phyloP scores from a whole-genome alignment of 2,113 vertebrate species.

The Rissa tridactyla region DNA sequence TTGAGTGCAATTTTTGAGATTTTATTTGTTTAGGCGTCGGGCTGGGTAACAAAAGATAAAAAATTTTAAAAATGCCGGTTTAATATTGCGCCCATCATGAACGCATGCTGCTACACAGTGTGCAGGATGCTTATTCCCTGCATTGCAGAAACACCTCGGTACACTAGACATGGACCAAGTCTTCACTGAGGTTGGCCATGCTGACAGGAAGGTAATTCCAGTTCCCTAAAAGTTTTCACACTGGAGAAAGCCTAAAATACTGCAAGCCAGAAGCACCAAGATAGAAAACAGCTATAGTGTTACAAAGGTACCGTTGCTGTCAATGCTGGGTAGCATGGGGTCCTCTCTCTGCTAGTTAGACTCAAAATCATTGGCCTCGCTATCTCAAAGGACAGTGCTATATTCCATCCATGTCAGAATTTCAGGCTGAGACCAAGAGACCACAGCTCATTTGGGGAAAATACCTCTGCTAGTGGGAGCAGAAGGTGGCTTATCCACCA shows the following conservation, averaged over 20 bases:
- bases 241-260: not conserved
- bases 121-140: not conserved
- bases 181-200: not conserved
- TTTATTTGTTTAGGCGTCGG: not conserved
- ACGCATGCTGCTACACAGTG: not conserved
- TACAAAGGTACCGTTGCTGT: not conserved
- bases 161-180: not conserved
- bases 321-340: not conserved
- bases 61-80: not conserved
- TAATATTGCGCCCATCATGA: not conserved
- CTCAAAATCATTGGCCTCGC: not conserved
- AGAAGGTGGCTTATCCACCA: not conserved
- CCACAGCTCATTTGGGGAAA: not conserved
- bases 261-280: not conserved
- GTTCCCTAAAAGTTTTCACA: not conserved
- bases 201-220: not conserved
- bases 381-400: not conserved
- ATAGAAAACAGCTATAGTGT: not conserved
- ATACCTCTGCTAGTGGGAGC: not conserved
- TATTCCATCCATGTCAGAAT: rapidly evolving
- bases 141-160: not conserved
- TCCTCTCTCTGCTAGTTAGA: not conserved
- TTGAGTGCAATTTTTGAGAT: not conserved
- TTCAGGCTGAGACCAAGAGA: not conserved
- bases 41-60: not conserved